These are phyloP conservation scores for Aromia moschata DNA, from an alignment of 2,888 invertebrate species.

Conservation along the genomic window DNA sequence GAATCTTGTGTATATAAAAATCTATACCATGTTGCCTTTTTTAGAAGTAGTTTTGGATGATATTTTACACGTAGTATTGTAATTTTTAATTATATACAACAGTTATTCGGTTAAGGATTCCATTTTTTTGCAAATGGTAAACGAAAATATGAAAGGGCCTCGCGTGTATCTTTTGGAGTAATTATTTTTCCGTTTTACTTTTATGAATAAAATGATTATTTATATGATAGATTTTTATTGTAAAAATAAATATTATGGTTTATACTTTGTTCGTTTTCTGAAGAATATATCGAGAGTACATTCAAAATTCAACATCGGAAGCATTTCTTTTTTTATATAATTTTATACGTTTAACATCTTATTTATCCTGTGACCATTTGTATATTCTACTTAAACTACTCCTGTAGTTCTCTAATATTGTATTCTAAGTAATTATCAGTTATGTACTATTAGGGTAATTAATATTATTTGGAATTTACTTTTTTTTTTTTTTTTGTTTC, in stretches of 20 bases:
- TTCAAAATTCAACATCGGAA: slow-evolving; percentile 1
- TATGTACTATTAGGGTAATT: slow-evolving; percentile 48
- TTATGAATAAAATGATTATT: too few species aligned
- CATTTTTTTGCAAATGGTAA: slow-evolving; percentile 34
- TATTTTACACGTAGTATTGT: slow-evolving; percentile 53
- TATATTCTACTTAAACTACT: slow-evolving; percentile 45
- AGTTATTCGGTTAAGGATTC: slow-evolving; percentile 41
- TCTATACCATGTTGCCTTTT: slow-evolving; percentile 57
- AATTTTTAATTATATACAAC: slow-evolving; percentile 37
- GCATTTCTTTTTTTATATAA: not conserved
- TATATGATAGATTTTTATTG: not conserved
- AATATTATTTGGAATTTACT: slow-evolving; percentile 44
- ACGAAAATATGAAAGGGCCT: slow-evolving; percentile 13
- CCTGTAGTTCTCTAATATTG: slow-evolving; percentile 43
- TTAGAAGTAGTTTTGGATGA: slow-evolving; percentile 52
- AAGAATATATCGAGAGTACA: not conserved
- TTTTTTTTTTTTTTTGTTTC: not conserved
- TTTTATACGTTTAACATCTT: slow-evolving; percentile 12
- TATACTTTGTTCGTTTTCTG: not conserved
- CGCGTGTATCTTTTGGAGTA: slow-evolving; percentile 1
- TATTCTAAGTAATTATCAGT: slow-evolving; percentile 46
- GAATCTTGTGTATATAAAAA: slow-evolving; percentile 47
- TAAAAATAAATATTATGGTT: not conserved
- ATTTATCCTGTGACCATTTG: slow-evolving; percentile 41
- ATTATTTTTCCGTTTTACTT: not conserved